Evolutionary conservation across 2,113 vertebrate genomes (phyloP).

Genomic region (Natator depressus): DNA sequence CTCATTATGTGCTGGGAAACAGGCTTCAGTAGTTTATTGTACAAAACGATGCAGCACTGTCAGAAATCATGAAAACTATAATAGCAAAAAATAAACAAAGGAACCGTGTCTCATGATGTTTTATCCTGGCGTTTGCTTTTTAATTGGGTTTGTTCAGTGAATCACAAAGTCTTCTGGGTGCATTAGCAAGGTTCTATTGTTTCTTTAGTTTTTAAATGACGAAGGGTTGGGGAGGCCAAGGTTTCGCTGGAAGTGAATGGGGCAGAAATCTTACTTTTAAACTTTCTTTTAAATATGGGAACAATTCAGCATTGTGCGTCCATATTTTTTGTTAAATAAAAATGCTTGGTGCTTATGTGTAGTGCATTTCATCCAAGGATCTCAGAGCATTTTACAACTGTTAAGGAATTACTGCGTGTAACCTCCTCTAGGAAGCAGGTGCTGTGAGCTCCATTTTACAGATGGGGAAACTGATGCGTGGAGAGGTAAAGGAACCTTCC

Average conservation of each 20-base stretch:
- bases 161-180: rapidly evolving
- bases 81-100: constrained; percentile 62
- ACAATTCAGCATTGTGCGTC: background rate
- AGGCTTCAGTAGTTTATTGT: background rate
- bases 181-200: background rate
- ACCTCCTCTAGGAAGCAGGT: background rate
- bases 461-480: background rate
- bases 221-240: rapidly evolving
- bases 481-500: background rate
- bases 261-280: background rate
- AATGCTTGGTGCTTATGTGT: rapidly evolving
- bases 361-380: rapidly evolving
- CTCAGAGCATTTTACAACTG: rapidly evolving
- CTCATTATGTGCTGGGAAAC: background rate
- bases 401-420: background rate
- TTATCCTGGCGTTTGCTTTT: constrained; percentile 27
- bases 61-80: constrained; percentile 68
- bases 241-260: rapidly evolving
- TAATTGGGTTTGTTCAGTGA: constrained; percentile 60
- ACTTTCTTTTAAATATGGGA: background rate
- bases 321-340: background rate
- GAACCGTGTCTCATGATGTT: constrained; percentile 21
- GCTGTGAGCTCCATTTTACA: background rate
- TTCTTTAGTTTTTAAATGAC: background rate
- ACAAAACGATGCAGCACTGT: background rate